Percentiles rank a stretch among this genome's conserved stretches.
Conservation (phyloP, 2,113 vertebrate genomes). For the Puntigrus tetrazona region DNA sequence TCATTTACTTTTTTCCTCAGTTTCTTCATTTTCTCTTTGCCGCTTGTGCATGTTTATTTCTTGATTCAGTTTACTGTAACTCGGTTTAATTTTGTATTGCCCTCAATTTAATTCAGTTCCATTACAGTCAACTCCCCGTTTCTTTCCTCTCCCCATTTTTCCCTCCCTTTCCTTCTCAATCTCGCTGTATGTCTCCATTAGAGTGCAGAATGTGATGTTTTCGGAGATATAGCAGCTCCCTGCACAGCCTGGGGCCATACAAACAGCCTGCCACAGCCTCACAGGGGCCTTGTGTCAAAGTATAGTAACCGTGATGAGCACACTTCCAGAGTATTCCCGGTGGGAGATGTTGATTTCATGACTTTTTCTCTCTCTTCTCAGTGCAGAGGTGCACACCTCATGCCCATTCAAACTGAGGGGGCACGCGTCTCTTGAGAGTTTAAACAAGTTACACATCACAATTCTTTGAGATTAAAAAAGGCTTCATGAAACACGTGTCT, state of each 20-base stretch:
- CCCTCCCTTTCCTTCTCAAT: neutral
- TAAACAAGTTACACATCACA: neutral
- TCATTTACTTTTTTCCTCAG: too few relatives aligned
- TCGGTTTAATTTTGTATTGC: slow-evolving; percentile 5
- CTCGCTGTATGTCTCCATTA: slow-evolving; percentile 23
- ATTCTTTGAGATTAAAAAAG: neutral
- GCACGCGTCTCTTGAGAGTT: neutral
- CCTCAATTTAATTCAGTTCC: neutral
- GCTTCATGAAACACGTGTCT: neutral
- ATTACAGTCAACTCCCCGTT: neutral
- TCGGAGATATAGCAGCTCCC: slow-evolving; percentile 37
- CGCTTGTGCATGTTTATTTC: neutral
- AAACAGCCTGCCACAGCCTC: slow-evolving; percentile 61
- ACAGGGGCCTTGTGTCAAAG: slow-evolving; percentile 60
- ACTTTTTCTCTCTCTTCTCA: slow-evolving; percentile 16
- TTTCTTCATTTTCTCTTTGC: neutral
- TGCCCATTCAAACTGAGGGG: neutral
- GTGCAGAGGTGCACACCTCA: slow-evolving; percentile 9
- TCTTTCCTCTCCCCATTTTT: neutral
- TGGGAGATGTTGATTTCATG: neutral
- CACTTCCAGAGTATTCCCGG: slow-evolving; percentile 22
- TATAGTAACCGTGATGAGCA: slow-evolving; percentile 57
- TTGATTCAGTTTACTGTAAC: neutral
- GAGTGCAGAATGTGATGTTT: slow-evolving; percentile 39
- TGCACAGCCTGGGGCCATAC: slow-evolving; percentile 63